phyloP scores from a whole-genome alignment of 2,888 invertebrate genomes.

The Tromatobia lineatoria region DNA sequence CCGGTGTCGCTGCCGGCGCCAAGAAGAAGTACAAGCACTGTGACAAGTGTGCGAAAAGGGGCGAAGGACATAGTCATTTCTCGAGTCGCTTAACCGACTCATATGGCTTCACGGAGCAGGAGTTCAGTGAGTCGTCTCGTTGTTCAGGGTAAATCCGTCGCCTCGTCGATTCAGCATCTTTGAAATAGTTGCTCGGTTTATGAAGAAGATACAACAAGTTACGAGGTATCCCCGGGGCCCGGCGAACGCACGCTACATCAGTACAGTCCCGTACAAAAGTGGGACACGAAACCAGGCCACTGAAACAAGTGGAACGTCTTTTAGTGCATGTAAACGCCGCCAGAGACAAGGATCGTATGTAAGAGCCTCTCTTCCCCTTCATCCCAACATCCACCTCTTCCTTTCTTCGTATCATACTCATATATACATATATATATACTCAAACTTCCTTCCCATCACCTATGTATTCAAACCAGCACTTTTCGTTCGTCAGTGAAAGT shows the following conservation, averaged over 20 bases:
- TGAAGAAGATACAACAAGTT: neutral
- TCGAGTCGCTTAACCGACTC: neutral
- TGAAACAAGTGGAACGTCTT: constrained; percentile 85
- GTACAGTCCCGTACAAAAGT: constrained; percentile 80
- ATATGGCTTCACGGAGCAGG: neutral
- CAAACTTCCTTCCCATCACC: constrained; percentile 3
- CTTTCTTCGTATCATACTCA: neutral
- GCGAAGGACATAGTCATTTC: constrained; percentile 54
- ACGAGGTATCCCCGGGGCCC: constrained; percentile 32
- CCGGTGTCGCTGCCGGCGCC: neutral
- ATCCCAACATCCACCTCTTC: constrained; percentile 4
- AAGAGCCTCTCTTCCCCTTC: constrained; percentile 26
- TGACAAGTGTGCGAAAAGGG: constrained; percentile 54
- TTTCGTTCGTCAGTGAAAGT: constrained; percentile 82
- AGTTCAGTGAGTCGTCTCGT: constrained; percentile 21
- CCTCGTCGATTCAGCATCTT: constrained; percentile 39
- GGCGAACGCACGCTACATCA: constrained; percentile 40
- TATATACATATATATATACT: constrained; percentile 7
- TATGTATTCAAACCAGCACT: constrained; percentile 60
- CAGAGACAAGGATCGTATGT: constrained; percentile 57
- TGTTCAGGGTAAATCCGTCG: constrained; percentile 6
- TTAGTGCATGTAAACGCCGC: constrained; percentile 77
- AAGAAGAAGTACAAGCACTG: constrained; percentile 60
- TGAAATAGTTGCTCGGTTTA: constrained; percentile 4
- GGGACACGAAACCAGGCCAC: constrained; percentile 85